These are phyloP conservation scores for Macrophya annulata DNA, from an alignment of 2,888 invertebrate genomes.

Conservation along the genomic window DNA sequence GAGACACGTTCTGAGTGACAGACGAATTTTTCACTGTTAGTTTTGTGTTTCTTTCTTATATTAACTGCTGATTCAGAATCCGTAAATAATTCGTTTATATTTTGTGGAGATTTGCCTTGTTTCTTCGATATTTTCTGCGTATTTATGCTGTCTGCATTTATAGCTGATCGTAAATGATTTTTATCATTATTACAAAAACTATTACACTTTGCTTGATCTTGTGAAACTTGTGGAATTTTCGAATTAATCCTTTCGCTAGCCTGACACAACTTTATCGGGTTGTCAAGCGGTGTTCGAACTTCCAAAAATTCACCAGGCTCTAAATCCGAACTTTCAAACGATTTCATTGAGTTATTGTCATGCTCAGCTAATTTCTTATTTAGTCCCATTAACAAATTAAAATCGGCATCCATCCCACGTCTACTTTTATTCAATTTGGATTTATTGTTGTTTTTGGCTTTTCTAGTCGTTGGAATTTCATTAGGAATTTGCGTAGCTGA, in stretches of 20 bases:
- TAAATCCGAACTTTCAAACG: conserved; percentile 31
- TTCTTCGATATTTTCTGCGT: background rate
- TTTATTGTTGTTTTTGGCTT: background rate
- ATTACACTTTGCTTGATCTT: background rate
- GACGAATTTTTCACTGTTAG: background rate
- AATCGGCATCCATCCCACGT: conserved; percentile 28
- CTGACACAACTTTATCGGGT: background rate
- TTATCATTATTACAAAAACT: background rate
- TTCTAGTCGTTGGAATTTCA: background rate
- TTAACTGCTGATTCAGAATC: background rate
- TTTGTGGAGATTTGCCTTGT: background rate
- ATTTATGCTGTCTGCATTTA: background rate
- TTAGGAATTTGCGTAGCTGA: background rate
- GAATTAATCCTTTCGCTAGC: background rate
- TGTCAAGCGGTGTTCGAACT: conserved; percentile 24
- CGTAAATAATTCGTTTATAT: background rate
- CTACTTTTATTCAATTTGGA: conserved; percentile 32
- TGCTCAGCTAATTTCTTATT: background rate
- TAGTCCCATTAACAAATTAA: background rate
- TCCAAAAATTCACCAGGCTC: conserved; percentile 39
- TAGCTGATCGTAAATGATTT: background rate
- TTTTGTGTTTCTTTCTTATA: background rate
- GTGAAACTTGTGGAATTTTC: background rate
- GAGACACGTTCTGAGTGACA: background rate
- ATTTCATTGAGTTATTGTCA: background rate